These are phyloP conservation scores for Hemiprocne comata DNA, from an alignment of 2,113 vertebrate species.

Conservation along the genomic window DNA sequence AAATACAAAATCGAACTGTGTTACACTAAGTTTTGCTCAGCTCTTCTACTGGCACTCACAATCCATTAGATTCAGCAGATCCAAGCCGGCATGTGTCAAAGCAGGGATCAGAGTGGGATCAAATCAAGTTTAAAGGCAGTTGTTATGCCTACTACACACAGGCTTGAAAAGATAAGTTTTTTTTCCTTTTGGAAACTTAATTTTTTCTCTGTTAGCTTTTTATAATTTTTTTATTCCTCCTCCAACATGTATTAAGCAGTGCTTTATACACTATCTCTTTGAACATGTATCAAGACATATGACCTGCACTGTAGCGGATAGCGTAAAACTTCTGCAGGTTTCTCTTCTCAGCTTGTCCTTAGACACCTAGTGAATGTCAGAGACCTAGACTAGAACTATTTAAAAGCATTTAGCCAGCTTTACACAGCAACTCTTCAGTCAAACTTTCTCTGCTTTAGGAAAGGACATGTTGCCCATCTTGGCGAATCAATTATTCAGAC, in stretches of 20 bases:
- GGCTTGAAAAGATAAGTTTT: background rate
- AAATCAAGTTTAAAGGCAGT: background rate
- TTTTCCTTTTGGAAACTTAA: background rate
- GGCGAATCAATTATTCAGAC: conserved; percentile 77
- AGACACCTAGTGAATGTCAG: conserved; percentile 48
- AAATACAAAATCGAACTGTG: background rate
- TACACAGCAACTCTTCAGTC: conserved; percentile 45
- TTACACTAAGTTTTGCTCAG: background rate
- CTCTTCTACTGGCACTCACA: background rate
- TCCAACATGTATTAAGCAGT: background rate
- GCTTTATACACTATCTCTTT: background rate
- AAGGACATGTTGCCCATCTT: conserved; percentile 66
- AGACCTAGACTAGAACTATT: conserved; percentile 37
- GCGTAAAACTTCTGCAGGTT: background rate
- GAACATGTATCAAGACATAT: background rate
- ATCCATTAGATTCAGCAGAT: background rate
- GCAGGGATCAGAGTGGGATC: background rate
- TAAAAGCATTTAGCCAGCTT: conserved; percentile 64
- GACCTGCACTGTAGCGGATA: background rate
- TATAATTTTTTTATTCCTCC: background rate
- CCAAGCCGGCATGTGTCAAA: background rate
- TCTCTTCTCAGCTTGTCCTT: background rate
- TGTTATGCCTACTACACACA: background rate
- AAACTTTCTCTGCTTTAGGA: conserved; percentile 65
- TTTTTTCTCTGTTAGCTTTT: background rate